Evolutionary conservation across 1,140 invertebrate species (phyloP).

Genomic region (Drosophila neocordata): DNA sequence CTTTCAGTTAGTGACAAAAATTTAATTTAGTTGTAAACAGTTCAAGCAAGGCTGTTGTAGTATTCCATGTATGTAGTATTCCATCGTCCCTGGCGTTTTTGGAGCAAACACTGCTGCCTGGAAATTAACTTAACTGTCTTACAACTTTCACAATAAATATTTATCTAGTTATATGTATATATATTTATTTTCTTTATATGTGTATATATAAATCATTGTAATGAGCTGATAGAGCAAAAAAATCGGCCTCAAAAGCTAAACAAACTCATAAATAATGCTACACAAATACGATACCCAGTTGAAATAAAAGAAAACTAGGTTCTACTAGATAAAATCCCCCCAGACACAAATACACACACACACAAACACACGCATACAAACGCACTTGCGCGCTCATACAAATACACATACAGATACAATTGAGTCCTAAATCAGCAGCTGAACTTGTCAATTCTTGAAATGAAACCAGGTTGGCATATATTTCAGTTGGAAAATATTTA

Average conservation of each 20-base stretch:
- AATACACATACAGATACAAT: conserved; percentile 38
- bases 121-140: background rate
- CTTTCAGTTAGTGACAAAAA: too few relatives aligned
- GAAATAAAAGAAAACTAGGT: conserved; percentile 26
- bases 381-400: background rate
- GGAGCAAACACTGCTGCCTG: background rate
- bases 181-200: background rate
- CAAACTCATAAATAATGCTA: conserved; percentile 50
- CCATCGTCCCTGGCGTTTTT: too few relatives aligned
- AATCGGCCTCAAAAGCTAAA: conserved; percentile 35
- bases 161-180: conserved; percentile 37
- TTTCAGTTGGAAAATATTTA: conserved; percentile 69
- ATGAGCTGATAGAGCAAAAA: conserved; percentile 53
- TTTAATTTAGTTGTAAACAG: too few relatives aligned
- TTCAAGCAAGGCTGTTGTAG: too few relatives aligned
- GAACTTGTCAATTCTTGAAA: conserved; percentile 47
- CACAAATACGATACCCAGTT: conserved; percentile 23
- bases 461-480: conserved; percentile 74
- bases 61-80: too few relatives aligned
- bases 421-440: conserved; percentile 66
- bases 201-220: conserved; percentile 57
- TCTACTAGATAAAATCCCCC: conserved; percentile 50
- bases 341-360: conserved; percentile 29
- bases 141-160: conserved; percentile 52
- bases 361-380: background rate